Evolutionary conservation across 1,140 invertebrate genomes (phyloP), one percentile per base, ranked within the genome.

Genomic region (Papilio dardanus): DNA sequence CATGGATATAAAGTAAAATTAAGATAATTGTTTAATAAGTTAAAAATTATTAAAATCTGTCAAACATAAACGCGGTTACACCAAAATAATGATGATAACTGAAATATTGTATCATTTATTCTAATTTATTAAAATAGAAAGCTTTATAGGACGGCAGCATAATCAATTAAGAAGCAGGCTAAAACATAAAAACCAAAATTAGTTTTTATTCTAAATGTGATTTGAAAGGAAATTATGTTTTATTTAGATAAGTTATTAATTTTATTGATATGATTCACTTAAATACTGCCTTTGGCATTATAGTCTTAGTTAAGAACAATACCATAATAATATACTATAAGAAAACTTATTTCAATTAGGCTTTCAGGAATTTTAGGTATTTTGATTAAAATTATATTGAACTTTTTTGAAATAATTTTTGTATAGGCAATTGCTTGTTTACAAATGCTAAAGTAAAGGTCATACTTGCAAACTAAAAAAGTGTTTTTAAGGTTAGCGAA

Each of bases 141-240:
- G 81, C 77, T 80, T 80, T 77, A 77, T 77, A 88, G 86, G 86
- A 88, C 84, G 87, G 86, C 86, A 87, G 84, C 86, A 78, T 81
- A 88, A 83, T 71, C 71, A 82, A 80, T 80, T 74, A 50, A 73
- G 50, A 69, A 71, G 69, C 75, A 46, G 21, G 31, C 58, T 24
- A 35, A 19, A 77, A 35, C 42, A 71, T 66, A 10, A 77, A 40
- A 74, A n/a, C n/a, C n/a, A 19, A 71, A 68, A 50, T 68, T 16
- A 46, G n/a, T 73, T 24, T 42, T 71, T 67, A 30, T 28, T 62
- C 31, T 24, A 54, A 24, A 58, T n/a, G 5, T 69, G 35, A 42
- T 66, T 33, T 54, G 1, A 67, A 67, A 46, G 30, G n/a, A 40
- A 42, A 33, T 67, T 31, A 68, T 35, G 30, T 69, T 19, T 66